Evolutionary conservation across 2,113 vertebrate genomes (phyloP), one percentile per base, ranked within the genome.

Genomic region (Nesoenas mayeri): DNA sequence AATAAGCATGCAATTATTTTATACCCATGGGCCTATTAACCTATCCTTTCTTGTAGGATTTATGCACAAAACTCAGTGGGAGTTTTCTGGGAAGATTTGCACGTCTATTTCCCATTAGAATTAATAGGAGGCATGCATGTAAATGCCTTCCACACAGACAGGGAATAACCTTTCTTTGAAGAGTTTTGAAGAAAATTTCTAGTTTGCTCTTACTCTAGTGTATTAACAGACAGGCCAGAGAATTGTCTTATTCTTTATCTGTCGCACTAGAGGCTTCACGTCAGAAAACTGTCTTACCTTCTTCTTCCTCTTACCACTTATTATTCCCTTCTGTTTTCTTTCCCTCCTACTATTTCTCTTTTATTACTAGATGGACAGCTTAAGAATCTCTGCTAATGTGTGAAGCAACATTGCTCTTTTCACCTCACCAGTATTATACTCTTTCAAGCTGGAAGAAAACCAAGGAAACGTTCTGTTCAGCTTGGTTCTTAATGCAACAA

Each of bases 111-210:
- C 51, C 72, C 54, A 82, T 91, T 90, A 84, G 22, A 71, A 50
- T 78, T 94, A 95, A 94, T 62, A 65, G 65, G 47, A 93, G 79
- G 54, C 2, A 0, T 84, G 53, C 75, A 81, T 94, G 65, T 95
- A 83, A 94, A 91, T 93, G 61, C 24, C 50, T 86, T 83, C 80
- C 40, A 40, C 11, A 18, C 1, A 67, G 0, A 58, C 24, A 36
- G 47, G 29, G 65, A 81, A 75, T 95, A 94, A 96, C 64, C 47
- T 81, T 94, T 91, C 69, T 85, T 81, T 95, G 89, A 97, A 85
- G 29, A 69, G 12, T n/a, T 60, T 54, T 48, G n/a, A 93, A 62
- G 75, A 89, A 90, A 70, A 69, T 69, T 81, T 80, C 64, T 67
- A 16, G 4, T 78, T 89, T 31, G 25, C 10, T 74, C 19, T 88